A percentile compares a stretch with the other conserved stretches of the same genome.
Evolutionary conservation across 1,140 invertebrate genomes (phyloP).

Genomic region (Pseudachorutes palmiensis): DNA sequence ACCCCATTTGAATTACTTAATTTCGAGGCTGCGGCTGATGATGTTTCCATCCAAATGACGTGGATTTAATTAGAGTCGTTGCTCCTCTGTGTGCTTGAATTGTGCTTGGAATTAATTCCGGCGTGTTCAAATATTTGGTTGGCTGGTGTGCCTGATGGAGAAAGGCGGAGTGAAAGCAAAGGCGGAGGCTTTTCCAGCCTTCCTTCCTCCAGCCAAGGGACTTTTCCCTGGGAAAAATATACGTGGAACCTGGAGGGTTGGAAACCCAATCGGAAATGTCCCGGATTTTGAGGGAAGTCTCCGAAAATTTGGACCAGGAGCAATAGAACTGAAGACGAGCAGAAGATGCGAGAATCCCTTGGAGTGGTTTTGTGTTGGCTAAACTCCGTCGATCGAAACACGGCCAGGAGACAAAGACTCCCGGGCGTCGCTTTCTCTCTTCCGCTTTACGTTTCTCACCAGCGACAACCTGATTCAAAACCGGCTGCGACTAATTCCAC

Average conservation of each 20-base stretch:
- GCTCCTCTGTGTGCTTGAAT: neutral
- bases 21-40: neutral
- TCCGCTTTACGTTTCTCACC: too few relatives aligned
- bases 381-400: too few relatives aligned
- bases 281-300: slow-evolving; percentile 1
- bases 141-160: neutral
- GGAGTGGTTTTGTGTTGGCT: too few relatives aligned
- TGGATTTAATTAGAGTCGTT: neutral
- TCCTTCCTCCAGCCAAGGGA: neutral
- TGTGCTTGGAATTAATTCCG: neutral
- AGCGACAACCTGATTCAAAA: too few relatives aligned
- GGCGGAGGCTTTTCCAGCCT: neutral
- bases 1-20: neutral
- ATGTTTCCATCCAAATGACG: neutral
- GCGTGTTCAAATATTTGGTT: slow-evolving; percentile 1
- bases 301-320: neutral
- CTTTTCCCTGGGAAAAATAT: neutral
- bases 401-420: too few relatives aligned
- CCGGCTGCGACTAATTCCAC: neutral
- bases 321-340: neutral
- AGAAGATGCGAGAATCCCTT: too few relatives aligned
- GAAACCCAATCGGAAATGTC: neutral
- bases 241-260: neutral
- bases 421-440: too few relatives aligned
- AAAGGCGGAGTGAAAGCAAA: slow-evolving; percentile 1